Conservation (phyloP, 2,797 vertebrate species). For the Antennarius maculatus region DNA sequence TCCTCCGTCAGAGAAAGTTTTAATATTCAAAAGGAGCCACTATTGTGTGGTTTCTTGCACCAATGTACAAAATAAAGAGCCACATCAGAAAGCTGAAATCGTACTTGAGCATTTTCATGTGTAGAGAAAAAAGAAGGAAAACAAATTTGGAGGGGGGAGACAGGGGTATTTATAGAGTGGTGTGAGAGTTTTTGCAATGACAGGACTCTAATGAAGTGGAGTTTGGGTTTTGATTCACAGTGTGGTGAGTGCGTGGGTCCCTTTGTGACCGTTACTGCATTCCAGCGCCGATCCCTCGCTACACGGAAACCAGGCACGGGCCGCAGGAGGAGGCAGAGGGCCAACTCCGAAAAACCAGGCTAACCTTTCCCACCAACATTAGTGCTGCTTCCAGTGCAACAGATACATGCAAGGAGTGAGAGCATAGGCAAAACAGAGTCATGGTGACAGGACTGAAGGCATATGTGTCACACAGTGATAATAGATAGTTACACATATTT, state of each 20-base stretch:
- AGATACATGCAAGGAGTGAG: slow-evolving; percentile 23
- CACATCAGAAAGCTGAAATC: slow-evolving; percentile 83
- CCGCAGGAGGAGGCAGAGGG: slow-evolving; percentile 60
- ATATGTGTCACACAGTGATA: not conserved
- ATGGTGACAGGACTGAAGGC: not conserved
- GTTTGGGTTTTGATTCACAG: slow-evolving; percentile 79
- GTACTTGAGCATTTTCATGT: slow-evolving; percentile 83
- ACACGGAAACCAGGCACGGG: slow-evolving; percentile 64
- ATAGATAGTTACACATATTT: slow-evolving; percentile 1
- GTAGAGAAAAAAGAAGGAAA: slow-evolving; percentile 77
- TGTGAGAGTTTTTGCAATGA: slow-evolving; percentile 81
- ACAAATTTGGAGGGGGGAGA: slow-evolving; percentile 81
- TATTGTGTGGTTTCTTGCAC: slow-evolving; percentile 82
- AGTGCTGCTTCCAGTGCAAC: slow-evolving; percentile 32
- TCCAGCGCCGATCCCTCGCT: slow-evolving; percentile 69
- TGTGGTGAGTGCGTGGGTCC: slow-evolving; percentile 76
- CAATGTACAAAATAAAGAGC: slow-evolving; percentile 84
- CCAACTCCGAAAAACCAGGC: slow-evolving; percentile 65
- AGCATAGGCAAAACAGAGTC: slow-evolving; percentile 22
- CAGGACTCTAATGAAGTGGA: slow-evolving; percentile 80
- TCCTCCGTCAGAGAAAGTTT: slow-evolving; percentile 82
- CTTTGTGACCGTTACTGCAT: slow-evolving; percentile 73
- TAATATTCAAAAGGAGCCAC: slow-evolving; percentile 85
- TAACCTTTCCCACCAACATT: slow-evolving; percentile 59
- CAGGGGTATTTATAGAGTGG: slow-evolving; percentile 84